These are phyloP conservation scores for Cottoperca gobio DNA, from an alignment of 2,797 vertebrate species.

Conservation along the genomic window DNA sequence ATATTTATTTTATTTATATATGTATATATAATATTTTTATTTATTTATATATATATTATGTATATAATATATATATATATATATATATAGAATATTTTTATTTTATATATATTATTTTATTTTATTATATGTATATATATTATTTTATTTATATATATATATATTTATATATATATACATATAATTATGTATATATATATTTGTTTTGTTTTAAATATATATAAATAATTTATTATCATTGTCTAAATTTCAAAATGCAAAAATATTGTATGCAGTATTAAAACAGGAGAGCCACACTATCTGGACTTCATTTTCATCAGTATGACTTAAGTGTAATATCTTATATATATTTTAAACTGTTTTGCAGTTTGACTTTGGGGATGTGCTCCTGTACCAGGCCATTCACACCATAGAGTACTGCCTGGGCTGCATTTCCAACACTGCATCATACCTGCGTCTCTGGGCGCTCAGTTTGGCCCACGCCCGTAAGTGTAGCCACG, in stretches of 20 bases:
- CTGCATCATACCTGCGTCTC: slow-evolving; percentile 95
- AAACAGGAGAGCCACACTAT: slow-evolving; percentile 5
- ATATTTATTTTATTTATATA: too few species aligned
- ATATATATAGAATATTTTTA: too few species aligned
- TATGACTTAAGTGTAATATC: not conserved
- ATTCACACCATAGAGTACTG: slow-evolving; percentile 99
- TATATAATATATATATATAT: too few species aligned
- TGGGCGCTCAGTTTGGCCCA: slow-evolving; percentile 98
- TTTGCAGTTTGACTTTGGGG: slow-evolving; percentile 94
- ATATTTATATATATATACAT: too few species aligned
- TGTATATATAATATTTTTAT: too few species aligned
- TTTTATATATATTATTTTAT: too few species aligned
- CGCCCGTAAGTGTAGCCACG: slow-evolving; percentile 87
- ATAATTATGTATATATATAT: too few species aligned
- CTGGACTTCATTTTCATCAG: not conserved
- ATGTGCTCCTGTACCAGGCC: slow-evolving; percentile 92
- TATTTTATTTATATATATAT: too few species aligned
- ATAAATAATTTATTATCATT: too few species aligned
- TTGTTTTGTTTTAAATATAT: too few species aligned
- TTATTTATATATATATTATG: too few species aligned
- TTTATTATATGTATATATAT: too few species aligned
- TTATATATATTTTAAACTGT: slow-evolving; percentile 34
- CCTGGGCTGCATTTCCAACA: slow-evolving; percentile 98
- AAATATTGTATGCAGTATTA: not conserved
- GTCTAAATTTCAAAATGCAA: not conserved